Evolutionary conservation across 2,888 invertebrate genomes (phyloP), one percentile per base, ranked within the genome.

Genomic region (Chydorus sphaericus): DNA sequence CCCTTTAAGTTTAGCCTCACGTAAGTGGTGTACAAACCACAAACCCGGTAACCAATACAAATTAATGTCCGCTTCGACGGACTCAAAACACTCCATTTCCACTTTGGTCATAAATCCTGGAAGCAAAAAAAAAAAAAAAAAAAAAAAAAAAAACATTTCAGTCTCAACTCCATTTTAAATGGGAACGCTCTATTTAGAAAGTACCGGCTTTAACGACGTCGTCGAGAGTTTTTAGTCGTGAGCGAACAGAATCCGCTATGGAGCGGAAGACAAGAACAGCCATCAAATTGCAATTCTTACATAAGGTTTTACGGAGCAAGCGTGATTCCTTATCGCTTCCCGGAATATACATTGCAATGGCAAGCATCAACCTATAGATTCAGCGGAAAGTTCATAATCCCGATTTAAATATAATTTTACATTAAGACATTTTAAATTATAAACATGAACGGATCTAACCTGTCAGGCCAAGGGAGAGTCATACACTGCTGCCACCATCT

Each of bases 1-100:
- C 49, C 73, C 73, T 59, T 72, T 73, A 49, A 69, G 69, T 44
- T 74, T 70, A 14, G 78, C 76, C 55, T 77, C 75, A 58, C 76
- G 73, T 7, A 80, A 66, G 14, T 79, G 67, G 61, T 72, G 73
- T 60, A 78, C 74, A 62, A 78, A 77, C 80, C 80, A 80, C 16
- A 77, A 75, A 60, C 79, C 74, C 0, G 80, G 80, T 53, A 80
- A 77, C 78, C 79, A 80, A 66, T 79, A 80, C 29, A 79, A 80
- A 66, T 79, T 79, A 65, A 76, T 76, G 65, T 78, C 78, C 60
- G 75, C 77, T n/a, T 56, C 20, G 16, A 78, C 75, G 16, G 74
- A 70, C 60, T 75, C 71, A 62, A 74, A 77, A 62, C 77, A 71
- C 55, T 75, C 71, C 59, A 76, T 68, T 63, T 80, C 80, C 49